Conservation (phyloP, 2,888 invertebrate species). For the Galeopsomyia nigrocyanea region DNA sequence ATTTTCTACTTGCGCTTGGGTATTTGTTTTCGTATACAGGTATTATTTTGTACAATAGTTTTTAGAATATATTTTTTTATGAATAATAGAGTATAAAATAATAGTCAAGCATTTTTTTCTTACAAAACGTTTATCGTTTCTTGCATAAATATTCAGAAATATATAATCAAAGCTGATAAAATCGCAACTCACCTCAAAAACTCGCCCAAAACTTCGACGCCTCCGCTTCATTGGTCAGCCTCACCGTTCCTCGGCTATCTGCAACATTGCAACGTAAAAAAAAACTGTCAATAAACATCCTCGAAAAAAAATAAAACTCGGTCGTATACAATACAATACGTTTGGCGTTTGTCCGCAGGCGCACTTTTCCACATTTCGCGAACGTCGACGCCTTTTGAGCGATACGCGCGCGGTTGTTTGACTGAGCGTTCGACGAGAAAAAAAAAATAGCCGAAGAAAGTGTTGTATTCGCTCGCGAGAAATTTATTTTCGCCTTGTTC, state of each 20-base stretch:
- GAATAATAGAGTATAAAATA: neutral
- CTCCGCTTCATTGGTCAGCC: conserved; percentile 45
- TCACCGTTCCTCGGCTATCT: conserved; percentile 23
- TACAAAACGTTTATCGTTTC: neutral
- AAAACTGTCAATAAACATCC: neutral
- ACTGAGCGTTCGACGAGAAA: no score
- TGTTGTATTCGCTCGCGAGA: neutral
- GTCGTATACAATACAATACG: conserved; percentile 1
- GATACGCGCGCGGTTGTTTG: neutral
- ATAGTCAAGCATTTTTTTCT: conserved; percentile 6
- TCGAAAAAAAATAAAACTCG: neutral
- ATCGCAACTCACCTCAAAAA: conserved; percentile 31
- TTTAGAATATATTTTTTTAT: no score
- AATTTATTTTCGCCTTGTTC: no score
- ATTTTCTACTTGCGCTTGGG: no score
- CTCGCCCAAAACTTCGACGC: conserved; percentile 21
- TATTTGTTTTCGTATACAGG: no score
- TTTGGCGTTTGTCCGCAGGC: neutral
- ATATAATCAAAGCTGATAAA: neutral
- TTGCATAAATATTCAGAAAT: neutral
- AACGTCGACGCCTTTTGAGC: conserved; percentile 18
- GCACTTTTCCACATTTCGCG: neutral
- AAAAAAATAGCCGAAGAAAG: conserved; percentile 9
- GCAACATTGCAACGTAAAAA: conserved; percentile 9
- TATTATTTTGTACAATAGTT: no score